These are phyloP conservation scores for Clusia tigrina DNA, from an alignment of 2,888 invertebrate genomes.

Conservation along the genomic window DNA sequence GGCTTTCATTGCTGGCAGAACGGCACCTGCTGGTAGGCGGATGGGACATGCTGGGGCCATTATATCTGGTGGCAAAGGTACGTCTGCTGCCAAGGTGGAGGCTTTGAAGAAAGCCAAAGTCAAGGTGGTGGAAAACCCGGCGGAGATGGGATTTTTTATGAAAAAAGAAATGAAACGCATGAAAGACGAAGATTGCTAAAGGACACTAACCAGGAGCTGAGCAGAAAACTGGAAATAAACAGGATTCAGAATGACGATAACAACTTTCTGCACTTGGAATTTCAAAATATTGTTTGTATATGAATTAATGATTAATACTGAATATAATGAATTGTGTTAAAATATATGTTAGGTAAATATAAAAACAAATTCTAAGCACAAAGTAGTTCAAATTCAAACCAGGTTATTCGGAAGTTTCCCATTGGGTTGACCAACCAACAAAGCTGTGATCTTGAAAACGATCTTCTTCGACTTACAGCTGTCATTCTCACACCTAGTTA, in stretches of 20 bases:
- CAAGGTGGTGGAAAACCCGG: constrained; percentile 89
- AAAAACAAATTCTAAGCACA: too few species aligned
- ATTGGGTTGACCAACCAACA: too few species aligned
- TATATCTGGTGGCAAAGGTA: constrained; percentile 97
- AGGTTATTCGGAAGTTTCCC: too few species aligned
- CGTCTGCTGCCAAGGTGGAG: constrained; percentile 95
- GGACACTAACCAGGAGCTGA: neutral
- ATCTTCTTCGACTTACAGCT: too few species aligned
- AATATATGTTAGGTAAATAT: too few species aligned
- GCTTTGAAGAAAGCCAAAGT: constrained; percentile 92
- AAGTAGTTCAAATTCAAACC: too few species aligned
- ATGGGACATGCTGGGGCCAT: constrained; percentile 99
- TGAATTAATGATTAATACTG: too few species aligned
- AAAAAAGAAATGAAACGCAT: constrained; percentile 85
- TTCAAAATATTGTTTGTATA: too few species aligned
- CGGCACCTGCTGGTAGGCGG: constrained; percentile 95
- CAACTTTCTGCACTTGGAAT: too few species aligned
- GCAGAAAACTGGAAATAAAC: neutral
- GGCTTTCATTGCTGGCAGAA: constrained; percentile 96
- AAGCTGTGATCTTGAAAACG: too few species aligned
- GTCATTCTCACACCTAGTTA: too few species aligned
- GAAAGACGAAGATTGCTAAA: constrained; percentile 45
- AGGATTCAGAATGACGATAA: neutral
- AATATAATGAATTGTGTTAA: too few species aligned
- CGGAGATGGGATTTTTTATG: constrained; percentile 87